These are phyloP conservation scores for Pao palembangensis DNA, from an alignment of 2,113 vertebrate genomes.

Conservation along the genomic window DNA sequence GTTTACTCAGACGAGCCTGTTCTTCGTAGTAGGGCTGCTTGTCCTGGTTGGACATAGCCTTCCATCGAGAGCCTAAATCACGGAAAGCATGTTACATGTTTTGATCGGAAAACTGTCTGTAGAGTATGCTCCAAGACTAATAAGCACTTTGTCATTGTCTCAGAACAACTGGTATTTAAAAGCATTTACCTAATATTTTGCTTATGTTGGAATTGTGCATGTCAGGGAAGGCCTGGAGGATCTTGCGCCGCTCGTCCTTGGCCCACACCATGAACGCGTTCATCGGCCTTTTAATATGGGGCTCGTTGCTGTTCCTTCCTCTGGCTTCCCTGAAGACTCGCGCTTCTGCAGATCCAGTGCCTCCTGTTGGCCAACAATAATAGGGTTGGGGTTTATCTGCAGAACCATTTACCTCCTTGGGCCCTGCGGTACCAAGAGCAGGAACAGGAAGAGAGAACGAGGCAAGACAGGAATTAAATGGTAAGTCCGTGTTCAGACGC, in stretches of 20 bases:
- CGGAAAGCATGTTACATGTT: too few species aligned
- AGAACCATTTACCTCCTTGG: constrained; percentile 89
- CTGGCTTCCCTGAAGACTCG: constrained; percentile 94
- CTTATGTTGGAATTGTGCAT: constrained; percentile 99
- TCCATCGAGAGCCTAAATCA: constrained; percentile 92
- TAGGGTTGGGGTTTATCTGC: constrained; percentile 90
- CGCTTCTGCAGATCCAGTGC: constrained; percentile 92
- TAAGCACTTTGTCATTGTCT: background rate
- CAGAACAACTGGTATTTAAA: background rate
- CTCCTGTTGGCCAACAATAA: constrained; percentile 98
- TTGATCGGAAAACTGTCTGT: too few species aligned
- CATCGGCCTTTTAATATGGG: constrained; percentile 99
- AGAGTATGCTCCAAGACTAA: too few species aligned
- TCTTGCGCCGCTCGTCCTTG: constrained; percentile 97
- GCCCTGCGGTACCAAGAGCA: constrained; percentile 82
- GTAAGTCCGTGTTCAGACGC: constrained; percentile 40
- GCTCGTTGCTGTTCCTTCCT: constrained; percentile 93
- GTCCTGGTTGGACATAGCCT: constrained; percentile 98
- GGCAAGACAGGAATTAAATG: constrained; percentile 79
- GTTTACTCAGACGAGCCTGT: constrained; percentile 97
- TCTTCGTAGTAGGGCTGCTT: constrained; percentile 99
- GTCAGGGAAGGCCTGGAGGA: constrained; percentile 98
- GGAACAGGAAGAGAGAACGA: constrained; percentile 77
- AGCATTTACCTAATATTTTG: constrained; percentile 94
- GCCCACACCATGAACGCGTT: constrained; percentile 99